Conservation (phyloP, 1,140 invertebrate genomes). For the Lordiphosa stackelbergi region DNA sequence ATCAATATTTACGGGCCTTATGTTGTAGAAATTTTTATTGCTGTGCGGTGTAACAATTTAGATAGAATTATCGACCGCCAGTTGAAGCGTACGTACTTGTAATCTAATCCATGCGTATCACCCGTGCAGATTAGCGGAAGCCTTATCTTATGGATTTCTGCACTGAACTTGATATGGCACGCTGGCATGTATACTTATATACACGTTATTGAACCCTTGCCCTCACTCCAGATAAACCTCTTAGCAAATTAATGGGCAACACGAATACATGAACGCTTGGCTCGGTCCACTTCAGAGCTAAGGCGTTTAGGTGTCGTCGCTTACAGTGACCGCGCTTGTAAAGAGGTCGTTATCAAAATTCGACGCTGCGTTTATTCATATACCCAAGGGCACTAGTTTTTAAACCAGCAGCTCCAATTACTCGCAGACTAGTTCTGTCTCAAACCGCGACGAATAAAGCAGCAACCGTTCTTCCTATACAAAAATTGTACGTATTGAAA, state of each 20-base stretch:
- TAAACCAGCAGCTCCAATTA: constrained; percentile 6
- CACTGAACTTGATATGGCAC: too few species aligned
- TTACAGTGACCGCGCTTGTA: constrained; percentile 5
- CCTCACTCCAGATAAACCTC: constrained; percentile 6
- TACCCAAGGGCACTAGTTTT: constrained; percentile 2
- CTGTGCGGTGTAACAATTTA: too few species aligned
- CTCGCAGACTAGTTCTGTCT: constrained; percentile 6
- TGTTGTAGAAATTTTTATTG: too few species aligned
- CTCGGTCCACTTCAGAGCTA: constrained; percentile 2
- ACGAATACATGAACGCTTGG: not conserved
- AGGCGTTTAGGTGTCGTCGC: constrained; percentile 1
- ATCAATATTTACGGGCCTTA: too few species aligned
- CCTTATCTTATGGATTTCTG: too few species aligned
- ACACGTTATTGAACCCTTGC: constrained; percentile 7
- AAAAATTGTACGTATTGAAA: constrained; percentile 2
- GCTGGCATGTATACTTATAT: not conserved
- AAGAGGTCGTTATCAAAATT: constrained; percentile 9
- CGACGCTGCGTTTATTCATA: not conserved
- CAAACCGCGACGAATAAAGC: constrained; percentile 11
- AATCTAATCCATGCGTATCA: too few species aligned
- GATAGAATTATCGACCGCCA: too few species aligned
- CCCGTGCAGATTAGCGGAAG: too few species aligned
- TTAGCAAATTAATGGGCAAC: constrained; percentile 1
- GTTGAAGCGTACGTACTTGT: too few species aligned
- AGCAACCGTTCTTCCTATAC: constrained; percentile 3